Evolutionary conservation across 2,888 invertebrate genomes (phyloP).

Genomic region (Cataglyphis albicans): DNA sequence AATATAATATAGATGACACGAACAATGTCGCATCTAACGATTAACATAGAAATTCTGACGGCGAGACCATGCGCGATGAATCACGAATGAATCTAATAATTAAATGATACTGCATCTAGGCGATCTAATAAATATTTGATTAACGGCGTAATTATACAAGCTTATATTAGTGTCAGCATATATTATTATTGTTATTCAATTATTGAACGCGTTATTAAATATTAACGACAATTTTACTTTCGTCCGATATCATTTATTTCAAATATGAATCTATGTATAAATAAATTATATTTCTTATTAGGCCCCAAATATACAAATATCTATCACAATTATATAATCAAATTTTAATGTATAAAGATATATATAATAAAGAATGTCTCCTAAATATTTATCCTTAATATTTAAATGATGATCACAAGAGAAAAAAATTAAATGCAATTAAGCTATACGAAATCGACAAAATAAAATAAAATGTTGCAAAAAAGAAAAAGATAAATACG

Average conservation of each 20-base stretch:
- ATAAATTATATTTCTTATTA: constrained; percentile 27
- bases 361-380: background rate
- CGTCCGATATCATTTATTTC: background rate
- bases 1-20: background rate
- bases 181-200: constrained; percentile 1
- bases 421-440: background rate
- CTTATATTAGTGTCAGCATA: background rate
- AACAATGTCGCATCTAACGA: constrained; percentile 29
- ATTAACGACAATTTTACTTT: constrained; percentile 4
- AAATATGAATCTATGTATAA: background rate
- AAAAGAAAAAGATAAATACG: background rate
- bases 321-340: background rate
- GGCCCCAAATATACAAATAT: background rate
- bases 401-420: background rate
- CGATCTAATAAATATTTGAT: constrained; percentile 37
- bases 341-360: background rate
- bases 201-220: background rate
- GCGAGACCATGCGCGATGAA: background rate
- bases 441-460: constrained; percentile 1
- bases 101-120: constrained; percentile 23
- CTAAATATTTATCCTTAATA: constrained; percentile 11
- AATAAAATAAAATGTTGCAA: background rate
- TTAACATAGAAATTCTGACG: constrained; percentile 40
- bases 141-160: background rate
- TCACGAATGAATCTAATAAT: constrained; percentile 41